Evolutionary conservation across 2,888 invertebrate species (phyloP), one percentile per base, ranked within the genome.

Genomic region (Eupithecia pulchellata): DNA sequence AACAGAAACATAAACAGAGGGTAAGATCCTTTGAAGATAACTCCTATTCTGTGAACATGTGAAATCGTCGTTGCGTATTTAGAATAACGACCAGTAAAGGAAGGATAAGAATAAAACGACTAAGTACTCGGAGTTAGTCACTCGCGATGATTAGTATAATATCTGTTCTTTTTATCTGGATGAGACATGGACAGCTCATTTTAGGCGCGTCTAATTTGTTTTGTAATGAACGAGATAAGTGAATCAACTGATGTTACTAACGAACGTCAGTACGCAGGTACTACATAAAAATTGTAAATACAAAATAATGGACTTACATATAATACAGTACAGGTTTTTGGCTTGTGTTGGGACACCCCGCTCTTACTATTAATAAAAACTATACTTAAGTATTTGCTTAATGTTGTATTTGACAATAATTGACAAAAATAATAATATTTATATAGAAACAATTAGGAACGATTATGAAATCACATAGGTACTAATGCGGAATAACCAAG

Each of bases 1-100:
- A n/a, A n/a, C n/a, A n/a, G 68, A 73, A 79, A 75, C 78, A 77
- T 78, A 79, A 83, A 83, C 80, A 79, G 63, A 71, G 61, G n/a
- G n/a, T 61, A 61, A 34, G 36, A 32, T 60, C 60, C 30, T 60
- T 75, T 76, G 73, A 58, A 39, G 13, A 61, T 20, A 47, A 20
- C 20, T 61, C 27, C 75, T 70, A 73, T 66, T 61, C 34, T 36
- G 34, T 62, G 72, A 79, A 75, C 73, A 80, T 66, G 58, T 72
- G 69, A 66, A 66, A 72, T 71, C 73, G 77, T 72, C 73, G 66
- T 73, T 82, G 82, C 81, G 78, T 82, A 82, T 83, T 73, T 65
- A 64, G 69, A 68, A 68, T 72, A 68, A 66, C 66, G 63, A 66
- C 63, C 60, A 27, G 42, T 65, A 64, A 47, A 69, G 29, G 58